These are phyloP conservation scores for Picathartes gymnocephalus DNA, from an alignment of 2,113 vertebrate species.

Conservation along the genomic window DNA sequence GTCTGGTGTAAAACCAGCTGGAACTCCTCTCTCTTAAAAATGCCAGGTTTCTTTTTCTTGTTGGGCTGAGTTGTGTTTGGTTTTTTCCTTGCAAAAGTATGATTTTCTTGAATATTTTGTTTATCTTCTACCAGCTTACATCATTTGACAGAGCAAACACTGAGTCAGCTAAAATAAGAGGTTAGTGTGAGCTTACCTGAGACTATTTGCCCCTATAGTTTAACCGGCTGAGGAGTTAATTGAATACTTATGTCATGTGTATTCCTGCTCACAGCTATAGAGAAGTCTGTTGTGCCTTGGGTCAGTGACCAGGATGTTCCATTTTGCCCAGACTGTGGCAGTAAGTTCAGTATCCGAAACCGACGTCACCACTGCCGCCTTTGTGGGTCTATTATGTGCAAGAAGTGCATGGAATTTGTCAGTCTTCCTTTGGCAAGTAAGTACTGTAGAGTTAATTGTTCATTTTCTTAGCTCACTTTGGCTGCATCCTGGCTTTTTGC, in stretches of 20 bases:
- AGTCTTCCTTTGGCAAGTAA: slow-evolving; percentile 86
- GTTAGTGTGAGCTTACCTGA: slow-evolving; percentile 66
- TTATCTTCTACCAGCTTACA: slow-evolving; percentile 80
- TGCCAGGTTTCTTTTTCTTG: background rate
- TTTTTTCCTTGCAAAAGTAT: background rate
- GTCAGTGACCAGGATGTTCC: slow-evolving; percentile 96
- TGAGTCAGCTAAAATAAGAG: slow-evolving; percentile 91
- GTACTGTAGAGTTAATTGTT: slow-evolving; percentile 30
- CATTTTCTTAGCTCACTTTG: background rate
- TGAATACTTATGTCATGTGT: background rate
- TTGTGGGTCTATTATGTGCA: slow-evolving; percentile 97
- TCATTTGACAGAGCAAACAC: slow-evolving; percentile 90
- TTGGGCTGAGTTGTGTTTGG: background rate
- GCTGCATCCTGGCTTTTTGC: background rate
- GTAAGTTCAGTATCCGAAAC: slow-evolving; percentile 90
- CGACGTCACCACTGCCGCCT: slow-evolving; percentile 96
- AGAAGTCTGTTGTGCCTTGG: slow-evolving; percentile 95
- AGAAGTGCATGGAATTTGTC: slow-evolving; percentile 90
- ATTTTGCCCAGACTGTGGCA: slow-evolving; percentile 95
- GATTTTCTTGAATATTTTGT: background rate
- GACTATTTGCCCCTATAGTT: background rate
- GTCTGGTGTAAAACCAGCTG: background rate
- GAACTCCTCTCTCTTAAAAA: background rate
- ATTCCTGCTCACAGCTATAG: slow-evolving; percentile 77
- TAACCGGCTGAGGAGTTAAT: background rate